Percentiles rank a stretch among this genome's conserved stretches.
Evolutionary conservation across 2,113 vertebrate species (phyloP).

Genomic region (Globicephala melas): DNA sequence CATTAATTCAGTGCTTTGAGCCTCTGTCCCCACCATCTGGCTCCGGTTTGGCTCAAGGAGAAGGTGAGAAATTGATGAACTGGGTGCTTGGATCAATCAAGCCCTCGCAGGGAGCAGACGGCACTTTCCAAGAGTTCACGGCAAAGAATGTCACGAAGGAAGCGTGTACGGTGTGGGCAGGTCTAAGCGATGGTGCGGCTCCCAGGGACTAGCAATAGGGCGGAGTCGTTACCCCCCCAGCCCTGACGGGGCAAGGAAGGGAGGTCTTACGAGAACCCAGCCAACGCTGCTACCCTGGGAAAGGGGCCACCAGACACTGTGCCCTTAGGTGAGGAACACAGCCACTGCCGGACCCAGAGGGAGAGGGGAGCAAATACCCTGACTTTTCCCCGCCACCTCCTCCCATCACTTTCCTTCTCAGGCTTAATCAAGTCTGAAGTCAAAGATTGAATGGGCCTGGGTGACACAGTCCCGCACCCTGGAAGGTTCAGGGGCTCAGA

Average conservation of each 20-base stretch:
- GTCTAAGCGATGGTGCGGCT: background rate
- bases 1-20: background rate
- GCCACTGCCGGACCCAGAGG: background rate
- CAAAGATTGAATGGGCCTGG: background rate
- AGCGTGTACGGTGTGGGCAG: background rate
- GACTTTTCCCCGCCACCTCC: background rate
- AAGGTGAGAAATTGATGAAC: too few species aligned
- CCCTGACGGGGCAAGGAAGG: background rate
- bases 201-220: background rate
- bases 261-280: background rate
- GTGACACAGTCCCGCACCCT: background rate
- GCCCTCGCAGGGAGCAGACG: background rate
- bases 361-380: background rate
- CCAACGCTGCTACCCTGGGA: background rate
- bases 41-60: background rate
- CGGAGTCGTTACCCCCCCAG: rapidly evolving
- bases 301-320: background rate
- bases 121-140: background rate
- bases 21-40: too few species aligned
- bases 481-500: background rate
- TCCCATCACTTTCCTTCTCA: background rate
- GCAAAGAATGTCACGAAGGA: background rate
- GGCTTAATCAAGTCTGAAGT: background rate
- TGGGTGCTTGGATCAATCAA: background rate
- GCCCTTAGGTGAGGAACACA: background rate